Conservation (phyloP, 2,113 vertebrate species). For the Etheostoma spectabile region DNA sequence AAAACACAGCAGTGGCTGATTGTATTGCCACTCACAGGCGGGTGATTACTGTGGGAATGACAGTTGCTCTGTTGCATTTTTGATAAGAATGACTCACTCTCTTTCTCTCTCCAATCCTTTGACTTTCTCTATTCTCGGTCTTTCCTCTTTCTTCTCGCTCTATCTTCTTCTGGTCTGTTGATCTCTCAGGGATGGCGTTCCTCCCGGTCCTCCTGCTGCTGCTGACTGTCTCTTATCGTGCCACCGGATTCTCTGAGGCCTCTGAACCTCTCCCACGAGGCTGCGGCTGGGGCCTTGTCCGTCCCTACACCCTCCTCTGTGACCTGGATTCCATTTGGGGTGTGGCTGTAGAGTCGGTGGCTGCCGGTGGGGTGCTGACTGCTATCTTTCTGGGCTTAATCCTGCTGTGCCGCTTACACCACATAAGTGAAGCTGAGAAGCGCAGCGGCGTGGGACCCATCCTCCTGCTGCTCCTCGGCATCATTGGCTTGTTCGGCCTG, state of each 20-base stretch:
- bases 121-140: not conserved
- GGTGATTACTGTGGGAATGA: slow-evolving; percentile 50
- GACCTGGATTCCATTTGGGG: slow-evolving; percentile 97
- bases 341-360: slow-evolving; percentile 91
- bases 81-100: slow-evolving; percentile 50
- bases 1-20: slow-evolving; percentile 61
- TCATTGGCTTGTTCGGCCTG: slow-evolving; percentile 92
- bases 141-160: slow-evolving; percentile 18
- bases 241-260: slow-evolving; percentile 81
- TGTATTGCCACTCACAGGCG: slow-evolving; percentile 49
- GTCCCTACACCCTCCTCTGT: slow-evolving; percentile 92
- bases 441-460: slow-evolving; percentile 89
- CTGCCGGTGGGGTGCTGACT: slow-evolving; percentile 89
- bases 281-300: slow-evolving; percentile 90
- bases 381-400: slow-evolving; percentile 89
- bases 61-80: slow-evolving; percentile 38
- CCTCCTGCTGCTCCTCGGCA: slow-evolving; percentile 92
- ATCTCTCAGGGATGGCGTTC: slow-evolving; percentile 77
- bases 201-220: slow-evolving; percentile 83
- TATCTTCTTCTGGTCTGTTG: slow-evolving; percentile 34
- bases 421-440: slow-evolving; percentile 93
- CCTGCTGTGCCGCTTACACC: slow-evolving; percentile 91
- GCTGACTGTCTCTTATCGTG: slow-evolving; percentile 81
- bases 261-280: slow-evolving; percentile 85
- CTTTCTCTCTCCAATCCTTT: slow-evolving; percentile 21